These are phyloP conservation scores for Syrrhaptes paradoxus DNA, from an alignment of 2,113 vertebrate species.

Conservation along the genomic window DNA sequence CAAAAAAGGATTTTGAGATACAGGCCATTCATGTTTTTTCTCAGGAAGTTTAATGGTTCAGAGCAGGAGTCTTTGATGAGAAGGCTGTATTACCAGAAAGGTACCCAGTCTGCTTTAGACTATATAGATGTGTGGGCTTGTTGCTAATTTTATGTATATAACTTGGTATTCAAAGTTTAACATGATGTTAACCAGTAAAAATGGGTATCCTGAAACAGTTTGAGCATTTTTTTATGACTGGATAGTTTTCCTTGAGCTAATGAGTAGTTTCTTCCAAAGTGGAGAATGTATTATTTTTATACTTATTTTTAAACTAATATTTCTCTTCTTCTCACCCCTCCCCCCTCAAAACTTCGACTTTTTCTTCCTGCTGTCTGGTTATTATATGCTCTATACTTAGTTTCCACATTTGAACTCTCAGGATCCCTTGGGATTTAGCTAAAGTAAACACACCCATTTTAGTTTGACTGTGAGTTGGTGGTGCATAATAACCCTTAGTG, in stretches of 20 bases:
- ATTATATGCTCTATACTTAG: background rate
- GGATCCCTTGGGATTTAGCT: conserved; percentile 40
- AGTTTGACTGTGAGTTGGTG: background rate
- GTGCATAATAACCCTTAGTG: background rate
- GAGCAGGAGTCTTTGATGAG: background rate
- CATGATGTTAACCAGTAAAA: background rate
- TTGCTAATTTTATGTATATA: background rate
- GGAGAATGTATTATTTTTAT: background rate
- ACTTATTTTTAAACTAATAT: background rate
- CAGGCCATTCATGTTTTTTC: background rate
- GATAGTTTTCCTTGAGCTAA: background rate
- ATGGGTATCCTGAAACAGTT: background rate
- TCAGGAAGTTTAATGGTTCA: background rate
- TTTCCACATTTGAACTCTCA: conserved; percentile 33
- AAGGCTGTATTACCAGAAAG: background rate
- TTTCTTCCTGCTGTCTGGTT: background rate
- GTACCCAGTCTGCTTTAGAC: background rate
- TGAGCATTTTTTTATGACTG: background rate
- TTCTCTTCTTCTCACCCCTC: background rate
- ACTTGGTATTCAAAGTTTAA: background rate
- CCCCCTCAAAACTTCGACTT: background rate
- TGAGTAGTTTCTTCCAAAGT: background rate
- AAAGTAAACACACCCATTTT: conserved; percentile 54
- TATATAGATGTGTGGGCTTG: background rate
- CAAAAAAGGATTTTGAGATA: background rate